Conservation (phyloP, 92 coral and sea anemone species). For the Zoanthus sansibaricus region DNA sequence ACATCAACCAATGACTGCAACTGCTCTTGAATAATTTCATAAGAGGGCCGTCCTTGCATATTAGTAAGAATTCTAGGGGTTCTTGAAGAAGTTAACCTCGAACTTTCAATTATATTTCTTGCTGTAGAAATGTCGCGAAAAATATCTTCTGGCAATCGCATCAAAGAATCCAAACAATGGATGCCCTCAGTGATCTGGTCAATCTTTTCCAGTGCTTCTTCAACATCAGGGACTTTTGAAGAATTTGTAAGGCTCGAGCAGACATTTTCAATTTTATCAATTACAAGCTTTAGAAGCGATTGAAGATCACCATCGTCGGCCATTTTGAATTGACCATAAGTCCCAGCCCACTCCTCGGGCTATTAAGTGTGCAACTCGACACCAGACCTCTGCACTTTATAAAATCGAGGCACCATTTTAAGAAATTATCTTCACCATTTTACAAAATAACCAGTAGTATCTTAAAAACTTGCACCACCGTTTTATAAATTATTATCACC, state of each 20-base stretch:
- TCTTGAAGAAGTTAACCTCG: too few relatives aligned
- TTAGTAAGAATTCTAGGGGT: neutral
- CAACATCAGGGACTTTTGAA: neutral
- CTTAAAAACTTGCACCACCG: too few relatives aligned
- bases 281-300: conserved; percentile 11
- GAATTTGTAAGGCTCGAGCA: conserved; percentile 7
- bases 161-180: conserved; percentile 15
- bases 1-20: neutral
- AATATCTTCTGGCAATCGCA: neutral
- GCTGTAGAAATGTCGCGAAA: too few relatives aligned
- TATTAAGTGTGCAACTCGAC: conserved; percentile 14
- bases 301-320: conserved; percentile 23
- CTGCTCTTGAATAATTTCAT: neutral
- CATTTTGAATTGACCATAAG: conserved; percentile 8
- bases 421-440: neutral
- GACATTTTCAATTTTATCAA: conserved; percentile 14
- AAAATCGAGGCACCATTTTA: conserved; percentile 15
- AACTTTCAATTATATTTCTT: too few relatives aligned
- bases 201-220: conserved; percentile 16
- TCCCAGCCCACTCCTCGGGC: conserved; percentile 29
- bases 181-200: conserved; percentile 21
- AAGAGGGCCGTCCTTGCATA: neutral
- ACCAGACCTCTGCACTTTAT: conserved; percentile 27
- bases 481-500: neutral
- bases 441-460: neutral